phyloP scores from a whole-genome alignment of 2,888 invertebrate genomes.

The Phalera bucephala region DNA sequence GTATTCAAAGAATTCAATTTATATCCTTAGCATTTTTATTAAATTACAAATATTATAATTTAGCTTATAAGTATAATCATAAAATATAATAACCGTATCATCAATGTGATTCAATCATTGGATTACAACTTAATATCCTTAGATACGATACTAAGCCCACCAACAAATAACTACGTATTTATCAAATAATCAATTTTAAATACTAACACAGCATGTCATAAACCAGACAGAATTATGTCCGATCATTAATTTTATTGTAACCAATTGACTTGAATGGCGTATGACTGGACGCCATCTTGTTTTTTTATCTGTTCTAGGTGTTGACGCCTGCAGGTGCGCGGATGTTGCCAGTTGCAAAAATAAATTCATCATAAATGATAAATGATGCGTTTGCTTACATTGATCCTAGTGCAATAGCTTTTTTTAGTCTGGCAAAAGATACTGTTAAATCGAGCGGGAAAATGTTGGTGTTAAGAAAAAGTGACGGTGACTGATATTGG shows the following conservation, averaged over 20 bases:
- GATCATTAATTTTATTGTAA: conserved; percentile 67
- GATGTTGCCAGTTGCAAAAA: conserved; percentile 52
- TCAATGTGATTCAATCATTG: too few relatives aligned
- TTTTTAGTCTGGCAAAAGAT: conserved; percentile 29
- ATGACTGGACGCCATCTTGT: conserved; percentile 40
- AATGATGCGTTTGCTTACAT: conserved; percentile 40
- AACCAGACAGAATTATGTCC: conserved; percentile 49
- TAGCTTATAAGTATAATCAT: too few relatives aligned
- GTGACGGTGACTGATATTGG: conserved; percentile 1
- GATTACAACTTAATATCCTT: too few relatives aligned
- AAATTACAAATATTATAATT: too few relatives aligned
- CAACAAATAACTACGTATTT: too few relatives aligned
- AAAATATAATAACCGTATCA: too few relatives aligned
- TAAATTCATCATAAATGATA: conserved; percentile 63
- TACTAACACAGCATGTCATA: conserved; percentile 42
- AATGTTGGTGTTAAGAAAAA: conserved; percentile 20
- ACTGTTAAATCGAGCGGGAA: conserved; percentile 20
- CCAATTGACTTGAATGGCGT: conserved; percentile 72
- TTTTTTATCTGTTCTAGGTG: conserved; percentile 41
- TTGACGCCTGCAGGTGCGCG: conserved; percentile 56
- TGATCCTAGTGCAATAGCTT: conserved; percentile 27
- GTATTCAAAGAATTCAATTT: too few relatives aligned
- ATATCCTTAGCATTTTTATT: too few relatives aligned
- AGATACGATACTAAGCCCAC: too few relatives aligned
- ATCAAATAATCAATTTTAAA: too few relatives aligned